Evolutionary conservation across 2,797 vertebrate species (phyloP), one percentile per base, ranked within the genome.

Genomic region (Nannoperca australis): DNA sequence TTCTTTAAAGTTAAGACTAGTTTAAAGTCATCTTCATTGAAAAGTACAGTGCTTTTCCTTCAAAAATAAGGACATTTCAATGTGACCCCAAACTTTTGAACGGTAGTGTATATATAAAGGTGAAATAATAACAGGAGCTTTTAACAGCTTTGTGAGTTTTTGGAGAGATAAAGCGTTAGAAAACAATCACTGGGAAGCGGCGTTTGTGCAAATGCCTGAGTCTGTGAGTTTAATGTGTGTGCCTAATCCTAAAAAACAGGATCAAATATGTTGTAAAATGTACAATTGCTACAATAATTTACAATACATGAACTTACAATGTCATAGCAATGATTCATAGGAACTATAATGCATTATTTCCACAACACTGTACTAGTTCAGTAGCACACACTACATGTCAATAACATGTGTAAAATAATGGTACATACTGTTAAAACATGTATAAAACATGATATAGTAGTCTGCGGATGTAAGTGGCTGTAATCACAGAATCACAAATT

Each of bases 51-150:
- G n/a, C n/a, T n/a, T n/a, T n/a, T n/a, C n/a, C n/a, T n/a, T n/a
- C n/a, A n/a, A n/a, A n/a, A n/a, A n/a, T n/a, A n/a, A n/a, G n/a
- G n/a, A n/a, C n/a, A n/a, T n/a, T n/a, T n/a, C n/a, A n/a, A n/a
- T n/a, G n/a, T n/a, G n/a, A n/a, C n/a, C n/a, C n/a, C n/a, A n/a
- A n/a, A n/a, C n/a, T n/a, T n/a, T n/a, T n/a, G n/a, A n/a, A n/a
- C n/a, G n/a, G n/a, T n/a, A n/a, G n/a, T n/a, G n/a, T 27, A 27
- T 40, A 14, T 9, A 0, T 30, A 60, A 47, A 64, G 34, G 11
- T 73, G 4, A 81, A 34, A 59, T 72, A 55, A 44, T 12, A 68
- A 51, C 5, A 55, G 4, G 6, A 63, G 49, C 14, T n/a, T 74
- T 69, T 45, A 27, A 40, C 5, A 20, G 44, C 49, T 59, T 44